Base-by-base conservation (phyloP, 2,888 invertebrate genomes). In the Eurytoma adleriae region DNA sequence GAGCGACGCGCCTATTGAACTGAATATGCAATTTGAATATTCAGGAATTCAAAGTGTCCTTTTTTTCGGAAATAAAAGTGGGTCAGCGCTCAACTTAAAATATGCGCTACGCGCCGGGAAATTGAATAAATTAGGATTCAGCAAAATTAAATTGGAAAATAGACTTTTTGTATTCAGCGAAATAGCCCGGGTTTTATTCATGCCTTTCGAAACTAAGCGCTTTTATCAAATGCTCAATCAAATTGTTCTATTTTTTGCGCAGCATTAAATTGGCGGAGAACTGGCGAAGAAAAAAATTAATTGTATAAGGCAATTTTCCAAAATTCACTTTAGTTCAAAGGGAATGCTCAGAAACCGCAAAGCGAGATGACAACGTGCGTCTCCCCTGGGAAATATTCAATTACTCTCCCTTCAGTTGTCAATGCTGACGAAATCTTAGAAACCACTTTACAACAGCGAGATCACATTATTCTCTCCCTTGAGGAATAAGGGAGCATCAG, bases 331-430 rank as follows among this genome's bases (percentile, higher is more conserved):
- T 4, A 0, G 5, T 7, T 40, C 40, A 40, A 40, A 40, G 40
- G 0, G 40, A 40, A 40, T 0, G 2, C 40, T 40, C 40, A 7
- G 40, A 40, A 40, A 40, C 40, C 40, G 40, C 40, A 4, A 40
- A 40, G 40, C 40, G 7, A 40, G 40, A 40, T 64, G 40, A 68
- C 18, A n/a, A 18, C 3, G 57, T 18, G 57, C 56, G 40, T 57
- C 62, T 56, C 57, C 70, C 70, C 18, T 70, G 85, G 85, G 85
- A 86, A 86, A 85, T 86, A 86, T 85, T 86, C 84, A 85, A 86
- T 86, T 86, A 86, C 84, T 84, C 81, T 83, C 83, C 84, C 85
- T 85, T 86, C 84, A 85, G 85, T 83, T 84, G 85, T 86, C 86
- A 86, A 86, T 85, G 85, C 83, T 84, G 80, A 70, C 79, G 77